Evolutionary conservation across 2,113 vertebrate species (phyloP), one percentile per base, ranked within the genome.

Genomic region (Eira barbara): DNA sequence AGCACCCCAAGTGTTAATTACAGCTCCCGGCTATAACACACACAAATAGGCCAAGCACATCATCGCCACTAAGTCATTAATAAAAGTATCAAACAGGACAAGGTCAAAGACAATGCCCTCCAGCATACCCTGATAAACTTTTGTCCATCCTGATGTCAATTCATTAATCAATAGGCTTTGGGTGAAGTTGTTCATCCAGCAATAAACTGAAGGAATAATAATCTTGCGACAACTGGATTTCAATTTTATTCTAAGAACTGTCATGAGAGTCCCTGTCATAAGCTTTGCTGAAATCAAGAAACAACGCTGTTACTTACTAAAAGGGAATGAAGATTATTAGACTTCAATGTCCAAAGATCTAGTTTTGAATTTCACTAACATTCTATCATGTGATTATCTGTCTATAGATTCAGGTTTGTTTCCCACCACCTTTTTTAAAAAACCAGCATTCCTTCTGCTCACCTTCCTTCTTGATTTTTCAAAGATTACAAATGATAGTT

Each of bases 131-230:
- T 9, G 1, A 74, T 0, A 83, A 79, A 74, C 12, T 95, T 67
- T 90, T 85, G 42, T 96, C 71, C 31, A 73, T 7, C 3, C 23
- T 63, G 27, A 87, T 69, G 73, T 79, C 96, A 93, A 92, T 63
- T 86, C 82, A 87, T 79, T 94, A 55, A 92, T 97, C 95, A 85
- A 87, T 52, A 96, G 31, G 21, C 27, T 97, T 92, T 61, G 45
- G 27, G 20, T 42, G 39, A 97, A 95, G n/a, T 29, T 95, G 42
- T 49, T 87, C 76, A 92, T 57, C 11, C 47, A 93, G 45, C 78
- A 23, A 94, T 63, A 93, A 91, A 83, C 27, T 63, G 14, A 69
- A 89, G 49, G 83, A 52, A 76, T 4, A 49, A 80, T 55, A 73
- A 83, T 49, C n/a, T 89, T 78, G 3, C 73, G 83, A 78, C 45